Conservation (phyloP, 2,113 vertebrate species). For the Pteronura brasiliensis region DNA sequence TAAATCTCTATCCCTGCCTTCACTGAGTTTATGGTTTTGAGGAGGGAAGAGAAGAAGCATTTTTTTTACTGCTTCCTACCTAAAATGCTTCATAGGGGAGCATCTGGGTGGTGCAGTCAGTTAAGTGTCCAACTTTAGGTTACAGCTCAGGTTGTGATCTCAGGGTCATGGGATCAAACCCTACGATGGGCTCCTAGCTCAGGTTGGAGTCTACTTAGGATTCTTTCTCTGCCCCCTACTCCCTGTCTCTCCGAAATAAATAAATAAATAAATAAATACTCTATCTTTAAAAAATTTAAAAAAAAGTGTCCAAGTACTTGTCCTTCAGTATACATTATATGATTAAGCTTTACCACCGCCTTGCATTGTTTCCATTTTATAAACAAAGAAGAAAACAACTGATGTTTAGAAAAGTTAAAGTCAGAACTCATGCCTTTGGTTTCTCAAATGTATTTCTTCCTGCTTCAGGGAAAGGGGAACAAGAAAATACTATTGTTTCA, state of each 20-base stretch:
- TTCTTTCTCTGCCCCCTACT: neutral
- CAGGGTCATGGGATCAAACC: neutral
- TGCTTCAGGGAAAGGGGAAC: neutral
- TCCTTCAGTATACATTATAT: neutral
- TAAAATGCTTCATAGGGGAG: neutral
- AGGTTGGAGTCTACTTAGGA: neutral
- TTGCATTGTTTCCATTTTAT: neutral
- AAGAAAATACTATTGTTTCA: neutral
- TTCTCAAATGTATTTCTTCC: neutral
- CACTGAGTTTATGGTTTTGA: neutral
- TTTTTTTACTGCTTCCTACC: neutral
- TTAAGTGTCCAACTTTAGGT: neutral
- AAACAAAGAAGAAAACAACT: neutral
- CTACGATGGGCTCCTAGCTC: neutral
- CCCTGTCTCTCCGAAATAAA: neutral
- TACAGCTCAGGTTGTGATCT: neutral
- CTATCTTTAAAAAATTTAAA: neutral
- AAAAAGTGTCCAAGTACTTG: neutral
- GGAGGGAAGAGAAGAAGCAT: neutral
- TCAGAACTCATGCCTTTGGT: neutral
- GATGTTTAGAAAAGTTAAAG: neutral
- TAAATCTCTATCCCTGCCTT: neutral
- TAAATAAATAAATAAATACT: neutral
- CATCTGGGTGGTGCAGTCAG: neutral
- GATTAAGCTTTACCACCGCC: neutral